Percentiles rank a stretch among this genome's conserved stretches.
Evolutionary conservation across 2,113 vertebrate genomes (phyloP).

Genomic region (Ageneiosus marmoratus): DNA sequence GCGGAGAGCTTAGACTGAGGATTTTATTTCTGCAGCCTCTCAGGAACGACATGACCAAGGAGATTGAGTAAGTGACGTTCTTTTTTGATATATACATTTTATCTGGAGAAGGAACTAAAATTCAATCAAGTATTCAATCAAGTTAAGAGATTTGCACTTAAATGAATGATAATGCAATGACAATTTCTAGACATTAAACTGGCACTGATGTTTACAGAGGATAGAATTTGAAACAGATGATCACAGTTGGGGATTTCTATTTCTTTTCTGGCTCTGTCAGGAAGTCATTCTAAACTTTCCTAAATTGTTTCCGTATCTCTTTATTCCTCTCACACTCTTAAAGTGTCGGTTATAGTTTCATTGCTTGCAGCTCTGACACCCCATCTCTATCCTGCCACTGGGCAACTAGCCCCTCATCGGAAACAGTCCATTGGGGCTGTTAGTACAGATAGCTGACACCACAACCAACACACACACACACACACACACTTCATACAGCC

Average conservation of each 20-base stretch:
- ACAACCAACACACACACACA: conserved; percentile 35
- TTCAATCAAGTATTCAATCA: neutral
- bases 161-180: neutral
- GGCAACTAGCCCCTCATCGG: conserved; percentile 67
- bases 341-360: conserved; percentile 32
- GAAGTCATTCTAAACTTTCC: neutral
- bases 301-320: neutral
- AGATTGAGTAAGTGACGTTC: conserved; percentile 74
- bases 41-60: conserved; percentile 78
- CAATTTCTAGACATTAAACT: neutral
- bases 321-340: neutral
- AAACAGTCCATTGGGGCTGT: conserved; percentile 56
- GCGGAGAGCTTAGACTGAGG: conserved; percentile 56
- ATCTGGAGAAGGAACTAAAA: neutral
- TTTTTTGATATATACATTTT: neutral
- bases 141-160: neutral
- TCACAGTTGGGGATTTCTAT: neutral
- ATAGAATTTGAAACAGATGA: neutral
- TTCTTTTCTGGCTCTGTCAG: neutral
- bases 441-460: conserved; percentile 65
- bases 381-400: conserved; percentile 38
- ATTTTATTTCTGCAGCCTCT: conserved; percentile 58
- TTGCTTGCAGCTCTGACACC: conserved; percentile 34
- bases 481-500: conserved; percentile 27
- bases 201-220: neutral